A percentile compares a stretch with the other conserved stretches of the same genome.
Evolutionary conservation across 2,888 invertebrate genomes (phyloP).

Genomic region (Yponomeuta malinellus): DNA sequence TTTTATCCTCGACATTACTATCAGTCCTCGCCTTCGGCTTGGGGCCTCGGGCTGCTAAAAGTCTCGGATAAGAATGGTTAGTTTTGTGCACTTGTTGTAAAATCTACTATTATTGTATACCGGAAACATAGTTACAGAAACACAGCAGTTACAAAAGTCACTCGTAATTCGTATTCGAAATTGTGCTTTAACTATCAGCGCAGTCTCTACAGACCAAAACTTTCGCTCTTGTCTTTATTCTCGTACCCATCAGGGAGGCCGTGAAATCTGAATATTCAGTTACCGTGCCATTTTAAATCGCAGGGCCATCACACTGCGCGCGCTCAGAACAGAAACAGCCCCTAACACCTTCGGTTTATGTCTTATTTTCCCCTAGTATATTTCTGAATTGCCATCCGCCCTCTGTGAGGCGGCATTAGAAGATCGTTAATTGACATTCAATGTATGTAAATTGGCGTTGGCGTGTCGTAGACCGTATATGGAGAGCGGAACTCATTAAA

Average conservation of each 20-base stretch:
- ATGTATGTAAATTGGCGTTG: slow-evolving; percentile 47
- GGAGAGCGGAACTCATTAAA: slow-evolving; percentile 11
- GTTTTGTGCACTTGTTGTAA: too few relatives aligned
- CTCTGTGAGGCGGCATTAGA: slow-evolving; percentile 35
- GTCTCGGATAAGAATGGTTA: too few relatives aligned
- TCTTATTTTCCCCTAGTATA: slow-evolving; percentile 21
- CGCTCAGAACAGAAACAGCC: slow-evolving; percentile 28
- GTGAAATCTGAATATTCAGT: slow-evolving; percentile 61
- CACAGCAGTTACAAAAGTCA: too few relatives aligned
- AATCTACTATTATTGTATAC: too few relatives aligned
- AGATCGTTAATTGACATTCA: slow-evolving; percentile 42
- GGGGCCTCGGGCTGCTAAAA: too few relatives aligned
- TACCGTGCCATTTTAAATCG: slow-evolving; percentile 36
- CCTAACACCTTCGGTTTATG: slow-evolving; percentile 23
- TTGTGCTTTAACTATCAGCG: too few relatives aligned
- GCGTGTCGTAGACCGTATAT: slow-evolving; percentile 27
- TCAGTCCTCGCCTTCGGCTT: too few relatives aligned
- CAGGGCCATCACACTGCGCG: slow-evolving; percentile 25
- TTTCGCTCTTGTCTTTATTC: neutral
- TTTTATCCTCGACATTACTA: too few relatives aligned
- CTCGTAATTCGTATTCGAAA: too few relatives aligned
- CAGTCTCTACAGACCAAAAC: too few relatives aligned
- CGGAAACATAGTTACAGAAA: too few relatives aligned
- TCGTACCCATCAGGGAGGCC: slow-evolving; percentile 37
- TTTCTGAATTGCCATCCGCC: slow-evolving; percentile 15